phyloP scores from a whole-genome alignment of 2,113 vertebrate genomes.

The Protobothrops flavoviridis region DNA sequence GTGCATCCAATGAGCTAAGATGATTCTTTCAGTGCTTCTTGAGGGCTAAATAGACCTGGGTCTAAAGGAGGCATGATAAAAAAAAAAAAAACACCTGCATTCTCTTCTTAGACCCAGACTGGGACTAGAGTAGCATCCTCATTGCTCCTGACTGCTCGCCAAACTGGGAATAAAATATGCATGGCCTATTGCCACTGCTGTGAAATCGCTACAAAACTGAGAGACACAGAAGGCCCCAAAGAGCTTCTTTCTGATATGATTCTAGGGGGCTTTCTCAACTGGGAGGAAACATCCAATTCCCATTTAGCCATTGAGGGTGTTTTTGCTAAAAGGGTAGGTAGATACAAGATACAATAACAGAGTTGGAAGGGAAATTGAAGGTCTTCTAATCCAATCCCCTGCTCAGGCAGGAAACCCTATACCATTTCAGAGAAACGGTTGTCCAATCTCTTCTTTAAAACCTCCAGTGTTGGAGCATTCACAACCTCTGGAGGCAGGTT shows the following conservation, averaged over 20 bases:
- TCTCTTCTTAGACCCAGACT: neutral
- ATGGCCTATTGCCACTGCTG: neutral
- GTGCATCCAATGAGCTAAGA: neutral
- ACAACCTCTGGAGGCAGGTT: too few species aligned
- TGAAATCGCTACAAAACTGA: neutral
- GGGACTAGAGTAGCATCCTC: neutral
- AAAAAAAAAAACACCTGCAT: neutral
- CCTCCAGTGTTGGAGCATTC: too few species aligned
- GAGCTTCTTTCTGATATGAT: neutral
- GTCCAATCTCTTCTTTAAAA: too few species aligned
- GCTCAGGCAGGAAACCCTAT: too few species aligned
- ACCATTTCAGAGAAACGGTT: too few species aligned
- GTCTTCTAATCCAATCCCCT: too few species aligned
- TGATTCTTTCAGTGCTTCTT: neutral
- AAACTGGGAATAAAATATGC: neutral
- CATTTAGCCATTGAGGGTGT: neutral
- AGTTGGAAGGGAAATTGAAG: too few species aligned
- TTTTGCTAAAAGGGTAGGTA: neutral
- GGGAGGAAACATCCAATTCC: neutral
- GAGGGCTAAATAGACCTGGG: neutral
- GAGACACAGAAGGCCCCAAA: neutral
- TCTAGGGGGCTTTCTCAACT: neutral
- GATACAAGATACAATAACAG: too few species aligned
- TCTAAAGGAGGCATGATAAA: neutral
- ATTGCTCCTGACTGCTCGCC: neutral